Percentiles rank a stretch among this genome's conserved stretches.
Conservation (phyloP, 2,888 invertebrate genomes). For the Deroplatys truncata region DNA sequence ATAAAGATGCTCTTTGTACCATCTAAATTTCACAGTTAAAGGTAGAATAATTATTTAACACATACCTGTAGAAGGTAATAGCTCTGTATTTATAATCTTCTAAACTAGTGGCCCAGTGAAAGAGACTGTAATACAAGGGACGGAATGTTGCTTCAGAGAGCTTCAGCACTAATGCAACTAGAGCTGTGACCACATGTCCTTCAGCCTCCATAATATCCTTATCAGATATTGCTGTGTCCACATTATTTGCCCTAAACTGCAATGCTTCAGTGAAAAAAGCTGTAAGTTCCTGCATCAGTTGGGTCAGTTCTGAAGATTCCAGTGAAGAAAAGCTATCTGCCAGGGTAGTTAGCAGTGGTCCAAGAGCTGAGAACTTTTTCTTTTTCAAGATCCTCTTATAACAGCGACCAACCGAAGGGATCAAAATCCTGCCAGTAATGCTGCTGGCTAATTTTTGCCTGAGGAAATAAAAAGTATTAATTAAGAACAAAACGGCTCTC, state of each 20-base stretch:
- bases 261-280: conserved; percentile 67
- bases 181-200: conserved; percentile 66
- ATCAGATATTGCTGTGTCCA: conserved; percentile 40
- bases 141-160: conserved; percentile 85
- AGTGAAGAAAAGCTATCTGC: conserved; percentile 66
- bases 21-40: no score
- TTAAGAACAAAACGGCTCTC: no score
- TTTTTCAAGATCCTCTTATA: conserved; percentile 59
- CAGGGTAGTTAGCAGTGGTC: conserved; percentile 70
- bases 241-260: conserved; percentile 60
- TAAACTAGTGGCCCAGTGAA: conserved; percentile 73
- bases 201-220: conserved; percentile 61
- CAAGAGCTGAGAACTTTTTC: conserved; percentile 57
- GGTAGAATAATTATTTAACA: neutral
- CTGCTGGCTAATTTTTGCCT: conserved; percentile 63
- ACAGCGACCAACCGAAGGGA: conserved; percentile 67
- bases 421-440: conserved; percentile 69
- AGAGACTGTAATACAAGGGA: conserved; percentile 81
- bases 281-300: conserved; percentile 64
- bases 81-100: conserved; percentile 58
- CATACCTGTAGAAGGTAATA: conserved; percentile 76
- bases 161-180: conserved; percentile 79
- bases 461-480: conserved; percentile 40
- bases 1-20: no score
- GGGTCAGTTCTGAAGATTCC: conserved; percentile 58